Conservation (phyloP, 2,113 vertebrate species). For the Trachemys scripta region DNA sequence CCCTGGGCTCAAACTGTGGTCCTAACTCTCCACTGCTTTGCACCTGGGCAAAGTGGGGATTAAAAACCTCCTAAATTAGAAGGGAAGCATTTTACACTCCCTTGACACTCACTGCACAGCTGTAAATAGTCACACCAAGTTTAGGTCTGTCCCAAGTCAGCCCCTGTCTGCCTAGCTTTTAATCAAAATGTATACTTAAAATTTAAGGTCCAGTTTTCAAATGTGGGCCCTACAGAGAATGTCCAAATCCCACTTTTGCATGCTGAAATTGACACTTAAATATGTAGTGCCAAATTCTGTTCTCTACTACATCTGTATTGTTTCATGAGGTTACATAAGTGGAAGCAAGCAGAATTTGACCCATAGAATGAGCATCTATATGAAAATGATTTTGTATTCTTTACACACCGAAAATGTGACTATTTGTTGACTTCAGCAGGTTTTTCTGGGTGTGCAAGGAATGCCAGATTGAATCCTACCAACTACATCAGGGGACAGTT, state of each 20-base stretch:
- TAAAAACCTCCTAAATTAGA: neutral
- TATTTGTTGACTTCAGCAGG: neutral
- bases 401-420: neutral
- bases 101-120: neutral
- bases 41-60: accelerated
- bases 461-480: neutral
- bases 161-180: conserved; percentile 55
- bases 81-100: neutral
- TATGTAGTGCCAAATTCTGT: neutral
- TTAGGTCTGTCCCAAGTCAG: conserved; percentile 1
- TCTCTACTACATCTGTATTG: neutral
- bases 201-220: conserved; percentile 17
- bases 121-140: conserved; percentile 38
- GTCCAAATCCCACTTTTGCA: neutral
- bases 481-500: neutral
- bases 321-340: neutral
- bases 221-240: conserved; percentile 22
- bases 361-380: neutral
- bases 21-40: neutral
- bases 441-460: neutral
- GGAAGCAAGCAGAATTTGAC: neutral
- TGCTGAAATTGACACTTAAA: conserved; percentile 52
- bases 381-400: neutral
- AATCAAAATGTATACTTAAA: conserved; percentile 69
- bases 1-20: neutral